Evolutionary conservation across 1,140 invertebrate species (phyloP), one percentile per base, ranked within the genome.

Genomic region (Hyles euphorbiae): DNA sequence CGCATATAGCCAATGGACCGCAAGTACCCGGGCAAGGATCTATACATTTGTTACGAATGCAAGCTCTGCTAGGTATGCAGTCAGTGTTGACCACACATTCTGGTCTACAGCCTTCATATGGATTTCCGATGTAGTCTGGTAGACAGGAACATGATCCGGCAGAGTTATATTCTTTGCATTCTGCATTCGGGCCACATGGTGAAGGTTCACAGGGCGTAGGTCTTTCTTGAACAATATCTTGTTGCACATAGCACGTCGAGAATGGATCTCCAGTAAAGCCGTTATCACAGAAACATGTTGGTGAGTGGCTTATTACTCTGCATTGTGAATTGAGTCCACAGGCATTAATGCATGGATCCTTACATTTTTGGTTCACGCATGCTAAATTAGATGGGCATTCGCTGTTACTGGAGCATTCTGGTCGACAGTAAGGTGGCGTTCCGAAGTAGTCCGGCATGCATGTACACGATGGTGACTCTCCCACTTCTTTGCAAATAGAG

Each of bases 21-120:
- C 94, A 94, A 8, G 91, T 92, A 56, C 94, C 94, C 6, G 92
- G 92, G 67, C 94, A 95, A 3, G 94, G 94, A 81, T 95, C 92
- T 70, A 91, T 90, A 70, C 94, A 95, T 83, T 93, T 94, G 56
- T 92, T 91, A 54, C 91, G 90, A 56, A 94, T 91, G 65, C 94
- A 95, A 34, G 93, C 92, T 69, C 90, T 91, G 72, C 93, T 92
- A 49, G 93, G 91, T 5, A 92, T 78, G 72, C 94, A 95, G 69
- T 95, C 94, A 2, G 90, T 90, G 69, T 93, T 92, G 0, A 92
- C 66, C 7, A 91, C 85, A 78, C 93, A 94, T 78, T 93, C 93
- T 7, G 93, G 92, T 59, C 93, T 89, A 79, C 94, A 95, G 11
- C 93, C 93, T 74, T 94, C 88, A 60, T 92, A 94, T 11, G 94